phyloP scores from a whole-genome alignment of 2,888 invertebrate species.

The Lithophane leautieri region DNA sequence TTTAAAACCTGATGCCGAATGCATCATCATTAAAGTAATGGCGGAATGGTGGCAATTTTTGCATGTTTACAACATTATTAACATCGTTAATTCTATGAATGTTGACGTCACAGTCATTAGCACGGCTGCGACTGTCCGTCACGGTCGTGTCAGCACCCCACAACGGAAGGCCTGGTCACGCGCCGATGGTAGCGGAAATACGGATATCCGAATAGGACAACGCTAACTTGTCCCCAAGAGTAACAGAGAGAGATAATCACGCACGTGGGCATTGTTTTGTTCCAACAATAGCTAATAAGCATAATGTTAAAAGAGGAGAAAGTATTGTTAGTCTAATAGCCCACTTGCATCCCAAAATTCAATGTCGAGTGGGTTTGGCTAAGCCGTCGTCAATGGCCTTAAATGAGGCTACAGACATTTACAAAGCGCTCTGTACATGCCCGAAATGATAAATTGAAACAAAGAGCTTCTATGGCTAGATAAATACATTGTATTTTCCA shows the following conservation, averaged over 20 bases:
- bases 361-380: conserved; percentile 17
- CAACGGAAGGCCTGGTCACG: conserved; percentile 87
- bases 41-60: conserved; percentile 28
- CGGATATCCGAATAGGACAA: conserved; percentile 83
- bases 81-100: conserved; percentile 39
- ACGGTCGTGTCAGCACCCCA: conserved; percentile 79
- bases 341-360: conserved; percentile 36
- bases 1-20: conserved; percentile 25
- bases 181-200: conserved; percentile 82
- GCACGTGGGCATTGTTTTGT: conserved; percentile 65
- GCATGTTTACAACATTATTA: conserved; percentile 30
- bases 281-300: conserved; percentile 55
- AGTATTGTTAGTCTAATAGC: conserved; percentile 38
- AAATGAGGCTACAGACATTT: conserved; percentile 31
- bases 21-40: conserved; percentile 43
- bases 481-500: conserved; percentile 38
- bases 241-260: conserved; percentile 60
- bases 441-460: conserved; percentile 51
- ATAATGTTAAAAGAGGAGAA: conserved; percentile 48
- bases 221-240: conserved; percentile 42
- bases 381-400: conserved; percentile 1
- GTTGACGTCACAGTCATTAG: conserved; percentile 75
- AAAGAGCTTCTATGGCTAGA: conserved; percentile 31
- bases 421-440: conserved; percentile 26
- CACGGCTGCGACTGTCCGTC: conserved; percentile 70